Evolutionary conservation across 37 sponge, comb jelly and placozoan species (phyloP).

Genomic region (Aplysina aerophoba): DNA sequence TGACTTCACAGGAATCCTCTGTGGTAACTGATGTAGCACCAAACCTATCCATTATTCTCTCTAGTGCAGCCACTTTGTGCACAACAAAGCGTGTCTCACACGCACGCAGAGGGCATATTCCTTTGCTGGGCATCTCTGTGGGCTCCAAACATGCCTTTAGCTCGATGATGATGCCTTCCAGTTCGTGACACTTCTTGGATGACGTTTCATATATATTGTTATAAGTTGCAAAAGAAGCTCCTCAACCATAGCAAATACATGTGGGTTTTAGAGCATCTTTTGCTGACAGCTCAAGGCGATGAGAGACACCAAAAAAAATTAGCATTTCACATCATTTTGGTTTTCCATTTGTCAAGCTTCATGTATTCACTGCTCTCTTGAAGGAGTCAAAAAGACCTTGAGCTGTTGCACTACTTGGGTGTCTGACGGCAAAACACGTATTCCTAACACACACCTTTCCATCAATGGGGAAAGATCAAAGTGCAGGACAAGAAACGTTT

Average conservation of each 20-base stretch:
- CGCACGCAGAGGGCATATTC: slow-evolving; percentile 56
- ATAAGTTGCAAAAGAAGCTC: slow-evolving; percentile 58
- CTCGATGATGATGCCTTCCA: slow-evolving; percentile 53
- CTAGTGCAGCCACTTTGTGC: slow-evolving; percentile 68
- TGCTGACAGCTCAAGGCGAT: slow-evolving; percentile 64
- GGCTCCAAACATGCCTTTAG: slow-evolving; percentile 51
- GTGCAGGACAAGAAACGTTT: slow-evolving; percentile 38
- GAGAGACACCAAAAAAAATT: slow-evolving; percentile 69
- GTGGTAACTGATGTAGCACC: slow-evolving; percentile 71
- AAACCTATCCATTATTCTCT: slow-evolving; percentile 52
- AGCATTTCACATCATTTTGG: slow-evolving; percentile 46
- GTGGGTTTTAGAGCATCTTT: slow-evolving; percentile 61
- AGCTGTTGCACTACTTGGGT: slow-evolving; percentile 26
- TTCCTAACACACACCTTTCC: slow-evolving; percentile 30
- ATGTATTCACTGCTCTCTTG: slow-evolving; percentile 38
- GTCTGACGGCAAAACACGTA: slow-evolving; percentile 26
- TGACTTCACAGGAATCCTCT: slow-evolving; percentile 51
- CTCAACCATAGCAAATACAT: slow-evolving; percentile 51
- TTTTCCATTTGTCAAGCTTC: slow-evolving; percentile 16
- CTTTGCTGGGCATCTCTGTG: slow-evolving; percentile 52
- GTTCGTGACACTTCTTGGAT: slow-evolving; percentile 70
- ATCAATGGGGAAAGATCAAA: slow-evolving; percentile 34
- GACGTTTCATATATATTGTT: slow-evolving; percentile 65
- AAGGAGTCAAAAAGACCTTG: slow-evolving; percentile 37
- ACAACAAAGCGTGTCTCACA: slow-evolving; percentile 72